Percentiles rank a stretch among this genome's conserved stretches.
Conservation (phyloP, 2,797 vertebrate genomes). For the Falco columbarius region DNA sequence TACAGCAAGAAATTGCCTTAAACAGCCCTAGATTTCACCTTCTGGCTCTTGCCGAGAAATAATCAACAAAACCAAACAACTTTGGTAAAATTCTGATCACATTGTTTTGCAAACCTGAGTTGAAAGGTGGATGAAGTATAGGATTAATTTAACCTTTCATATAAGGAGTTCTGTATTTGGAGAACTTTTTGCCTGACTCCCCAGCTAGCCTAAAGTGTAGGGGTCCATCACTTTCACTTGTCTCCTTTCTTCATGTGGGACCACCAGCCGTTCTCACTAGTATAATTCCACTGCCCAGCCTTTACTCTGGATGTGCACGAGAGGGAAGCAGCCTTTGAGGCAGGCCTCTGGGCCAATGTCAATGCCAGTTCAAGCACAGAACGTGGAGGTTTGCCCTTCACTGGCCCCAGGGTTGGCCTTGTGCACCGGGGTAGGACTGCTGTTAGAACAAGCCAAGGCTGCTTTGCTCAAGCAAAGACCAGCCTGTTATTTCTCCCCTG, state of each 20-base stretch:
- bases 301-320: neutral
- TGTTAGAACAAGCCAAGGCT: neutral
- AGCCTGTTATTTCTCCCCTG: neutral
- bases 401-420: neutral
- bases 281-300: neutral
- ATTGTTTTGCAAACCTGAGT: neutral
- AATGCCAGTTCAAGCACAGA: neutral
- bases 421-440: neutral
- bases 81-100: neutral
- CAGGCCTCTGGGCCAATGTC: neutral
- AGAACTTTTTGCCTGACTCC: neutral
- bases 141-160: neutral
- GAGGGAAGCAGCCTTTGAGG: neutral
- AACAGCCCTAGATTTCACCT: neutral
- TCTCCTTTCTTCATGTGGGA: rapidly evolving
- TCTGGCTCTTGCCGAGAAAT: neutral
- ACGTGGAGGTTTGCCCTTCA: neutral
- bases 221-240: neutral
- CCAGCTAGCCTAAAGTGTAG: neutral
- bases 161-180: neutral
- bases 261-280: neutral
- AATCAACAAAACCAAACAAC: neutral
- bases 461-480: neutral
- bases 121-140: neutral
- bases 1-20: neutral